Evolutionary conservation across 2,113 vertebrate species (phyloP), one percentile per base, ranked within the genome.

Genomic region (Toxotes chatareus): DNA sequence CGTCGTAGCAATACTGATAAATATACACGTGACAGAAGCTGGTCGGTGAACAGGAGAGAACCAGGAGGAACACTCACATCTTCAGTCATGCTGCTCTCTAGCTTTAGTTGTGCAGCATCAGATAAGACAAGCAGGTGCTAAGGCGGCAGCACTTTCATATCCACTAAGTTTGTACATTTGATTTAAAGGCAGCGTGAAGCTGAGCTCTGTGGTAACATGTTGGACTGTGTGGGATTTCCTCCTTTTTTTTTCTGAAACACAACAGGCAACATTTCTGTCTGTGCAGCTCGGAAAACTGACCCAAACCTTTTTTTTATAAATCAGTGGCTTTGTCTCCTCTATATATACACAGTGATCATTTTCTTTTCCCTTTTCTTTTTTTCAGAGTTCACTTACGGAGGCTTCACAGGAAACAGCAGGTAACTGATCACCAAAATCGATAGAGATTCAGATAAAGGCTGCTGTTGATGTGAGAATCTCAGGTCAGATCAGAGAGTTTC

Each of bases 1-100:
- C 36, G 36, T 88, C 83, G 2, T 12, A 46, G 12, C 42, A 47
- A 49, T 66, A 66, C 0, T 19, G 59, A 79, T 70, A 67, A 76
- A 83, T 82, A 71, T 31, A 19, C 5, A 49, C 0, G 2, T 2
- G n/a, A 32, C 31, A 62, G 57, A 66, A 62, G 53, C 62, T 5
- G 62, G 57, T 32, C 16, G 23, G 36, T 27, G 36, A 55, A 64
- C 36, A 46, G 17, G 57, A 3, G 4, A 36, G 36, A 36, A 46
- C 19, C 32, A 51, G 14, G 14, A 78, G 38, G 42, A 66, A 74
- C 2, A 8, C 55, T 36, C 51, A 40, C 55, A 73, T 47, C 13
- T 46, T 82, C 16, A 38, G 32, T 46, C 49, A 10, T 14, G 31
- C 12, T 42, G 8, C 34, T 10, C 13, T 2, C 38, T 14, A 76